Base-by-base conservation (phyloP, 1,140 invertebrate genomes). In the Zaprionus ghesquierei region DNA sequence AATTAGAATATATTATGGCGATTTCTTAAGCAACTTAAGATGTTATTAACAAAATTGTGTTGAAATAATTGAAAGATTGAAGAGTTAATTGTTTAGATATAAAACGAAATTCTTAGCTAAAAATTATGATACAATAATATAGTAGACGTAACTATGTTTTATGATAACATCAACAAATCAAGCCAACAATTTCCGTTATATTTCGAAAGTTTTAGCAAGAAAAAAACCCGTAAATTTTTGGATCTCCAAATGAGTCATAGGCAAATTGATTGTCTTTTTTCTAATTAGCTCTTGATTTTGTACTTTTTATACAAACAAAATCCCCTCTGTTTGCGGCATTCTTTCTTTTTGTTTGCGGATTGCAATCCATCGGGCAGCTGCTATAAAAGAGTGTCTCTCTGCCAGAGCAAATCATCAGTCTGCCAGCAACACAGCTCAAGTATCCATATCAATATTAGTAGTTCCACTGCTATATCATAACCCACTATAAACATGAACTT, bases 401-500 rank as follows among this genome's bases (percentile, higher is more conserved):
- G 22, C 2, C 6, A 4, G 10, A 9, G 20, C 22, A 33, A n/a
- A 6, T 13, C 55, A 60, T 68, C 65, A 68, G 46, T 68, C 65
- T 15, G 22, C 29, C 23, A 38, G 35, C 65, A 27, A 8, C 44
- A 18, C 55, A 81, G 44, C 44, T 49, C 3, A 13, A 13, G 33
- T n/a, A 38, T 15, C 35, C 5, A 5, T 5, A 8, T 2, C n/a
- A 38, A 6, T 38, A 38, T 2, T 13, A 38, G 5, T n/a, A 41
- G 0, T 38, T 2, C 35, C 35, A 38, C 72, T 18, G 51, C 70
- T 18, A 54, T 22, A 10, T 12, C 50, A 33, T 20, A 35, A 44
- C 10, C 15, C 8, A 13, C 50, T 35, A 23, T 55, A 58, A 81
- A 12, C 9, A 91, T 91, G 90, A 90, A 91, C 75, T 91, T 91